Base-by-base conservation (phyloP, 2,888 invertebrate genomes). In the Congeria kusceri region DNA sequence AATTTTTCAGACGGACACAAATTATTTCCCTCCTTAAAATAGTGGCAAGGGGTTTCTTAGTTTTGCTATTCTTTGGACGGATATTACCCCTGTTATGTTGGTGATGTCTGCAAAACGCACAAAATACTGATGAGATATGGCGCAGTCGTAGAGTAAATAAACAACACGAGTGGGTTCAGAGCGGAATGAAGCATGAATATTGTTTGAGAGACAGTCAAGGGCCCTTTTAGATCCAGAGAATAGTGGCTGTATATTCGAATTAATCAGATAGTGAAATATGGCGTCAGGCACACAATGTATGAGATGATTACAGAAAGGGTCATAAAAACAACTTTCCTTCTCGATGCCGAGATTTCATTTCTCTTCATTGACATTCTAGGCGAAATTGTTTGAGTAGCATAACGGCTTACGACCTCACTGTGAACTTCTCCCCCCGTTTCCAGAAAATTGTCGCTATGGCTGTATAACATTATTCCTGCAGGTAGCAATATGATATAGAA, bases 251-350 rank as follows among this genome's bases (percentile, higher is more conserved):
- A 94, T 20, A 94, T 92, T 57, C 93, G 84, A 28, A 94, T 86
- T 29, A 94, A 86, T 44, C 92, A 92, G n/a, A 94, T 90, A n/a
- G 93, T 90, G 77, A 94, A 94, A 80, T 94, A 94, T 0, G 94
- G 94, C 18, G 92, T 93, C 88, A 93, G 92, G 80, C 94, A 94
- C 0, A 92, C 89, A 20, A 94, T 87, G 85, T 94, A 94, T 4
- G 93, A 93, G 11, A 93, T 88, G 44, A 94, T 93, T 20, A 94
- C 94, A 13, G 91, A 93, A 53, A 94, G 82, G 0, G 94, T 94
- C 92, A 94, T 92, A 73, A 93, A 93, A 57, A 94, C 89, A 11
- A 93, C 94, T 74, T 93, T 92, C 27, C 94, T 89, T 80, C 93
- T 93, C 1, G 85, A 80, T 13, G 93, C 86, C 7, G 93, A 91